Percentiles rank a stretch among this genome's conserved stretches.
These are phyloP conservation scores for Crenuchus spilurus DNA, from an alignment of 2,797 vertebrate genomes.

Conservation along the genomic window DNA sequence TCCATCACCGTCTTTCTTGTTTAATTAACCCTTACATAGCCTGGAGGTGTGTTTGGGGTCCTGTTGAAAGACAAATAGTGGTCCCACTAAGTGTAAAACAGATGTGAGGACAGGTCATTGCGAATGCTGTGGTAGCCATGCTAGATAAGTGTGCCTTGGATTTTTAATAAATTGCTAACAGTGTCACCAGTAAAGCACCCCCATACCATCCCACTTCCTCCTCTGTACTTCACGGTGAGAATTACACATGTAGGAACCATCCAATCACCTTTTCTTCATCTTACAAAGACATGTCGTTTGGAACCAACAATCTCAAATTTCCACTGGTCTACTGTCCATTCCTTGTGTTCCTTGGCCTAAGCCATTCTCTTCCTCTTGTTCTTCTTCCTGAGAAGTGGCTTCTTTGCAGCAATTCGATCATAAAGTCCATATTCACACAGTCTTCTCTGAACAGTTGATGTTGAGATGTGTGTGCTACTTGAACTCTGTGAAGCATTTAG, in stretches of 20 bases:
- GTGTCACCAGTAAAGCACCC: background rate
- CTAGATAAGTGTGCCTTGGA: slow-evolving; percentile 10
- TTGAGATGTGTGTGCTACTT: too few relatives aligned
- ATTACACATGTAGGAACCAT: slow-evolving; percentile 1
- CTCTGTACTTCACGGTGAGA: background rate
- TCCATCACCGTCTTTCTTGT: too few relatives aligned
- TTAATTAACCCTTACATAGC: too few relatives aligned
- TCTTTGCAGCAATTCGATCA: background rate
- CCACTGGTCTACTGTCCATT: too few relatives aligned
- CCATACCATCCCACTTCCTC: background rate
- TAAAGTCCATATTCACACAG: background rate
- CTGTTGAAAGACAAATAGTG: too few relatives aligned
- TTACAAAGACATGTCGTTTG: slow-evolving; percentile 4
- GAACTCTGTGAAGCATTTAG: too few relatives aligned
- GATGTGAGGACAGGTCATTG: too few relatives aligned
- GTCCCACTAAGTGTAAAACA: too few relatives aligned
- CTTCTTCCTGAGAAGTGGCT: background rate
- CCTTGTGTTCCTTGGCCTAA: background rate
- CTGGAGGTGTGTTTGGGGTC: too few relatives aligned
- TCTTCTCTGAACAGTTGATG: background rate
- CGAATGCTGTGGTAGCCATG: too few relatives aligned
- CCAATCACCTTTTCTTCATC: background rate
- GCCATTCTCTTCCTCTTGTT: background rate
- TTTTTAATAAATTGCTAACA: background rate
- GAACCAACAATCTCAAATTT: slow-evolving; percentile 18